Percentiles rank a stretch among this genome's conserved stretches.
Conservation (phyloP, 2,113 vertebrate species). For the Thunnus thynnus region DNA sequence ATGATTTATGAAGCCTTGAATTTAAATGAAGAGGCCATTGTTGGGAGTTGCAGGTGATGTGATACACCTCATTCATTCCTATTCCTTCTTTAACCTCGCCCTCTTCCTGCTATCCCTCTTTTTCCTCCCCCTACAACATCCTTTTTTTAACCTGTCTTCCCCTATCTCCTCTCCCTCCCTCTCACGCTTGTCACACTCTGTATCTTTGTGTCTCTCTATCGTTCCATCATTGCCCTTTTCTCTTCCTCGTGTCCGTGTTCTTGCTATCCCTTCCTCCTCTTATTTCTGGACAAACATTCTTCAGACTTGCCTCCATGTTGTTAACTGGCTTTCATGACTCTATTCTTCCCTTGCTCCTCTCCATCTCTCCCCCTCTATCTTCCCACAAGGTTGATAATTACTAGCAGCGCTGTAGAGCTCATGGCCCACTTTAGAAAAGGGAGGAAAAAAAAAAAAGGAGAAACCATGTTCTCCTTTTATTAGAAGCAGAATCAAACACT, state of each 20-base stretch:
- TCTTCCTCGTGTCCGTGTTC: not conserved
- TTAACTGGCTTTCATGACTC: slow-evolving; percentile 47
- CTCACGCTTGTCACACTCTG: slow-evolving; percentile 40
- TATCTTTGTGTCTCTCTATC: slow-evolving; percentile 32
- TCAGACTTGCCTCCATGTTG: slow-evolving; percentile 37
- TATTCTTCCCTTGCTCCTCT: slow-evolving; percentile 27
- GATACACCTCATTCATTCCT: slow-evolving; percentile 52
- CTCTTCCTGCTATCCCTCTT: slow-evolving; percentile 15
- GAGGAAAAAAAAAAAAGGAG: slow-evolving; percentile 51
- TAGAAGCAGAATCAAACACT: slow-evolving; percentile 66
- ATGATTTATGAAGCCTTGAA: slow-evolving; percentile 67
- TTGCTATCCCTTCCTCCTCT: slow-evolving; percentile 11
- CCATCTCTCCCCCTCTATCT: slow-evolving; percentile 47
- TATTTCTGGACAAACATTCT: slow-evolving; percentile 53
- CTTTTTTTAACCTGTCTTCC: slow-evolving; percentile 20
- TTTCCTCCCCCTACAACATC: slow-evolving; percentile 20
- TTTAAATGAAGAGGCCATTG: slow-evolving; percentile 58
- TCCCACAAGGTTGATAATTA: slow-evolving; percentile 79
- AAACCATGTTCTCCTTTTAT: slow-evolving; percentile 71
- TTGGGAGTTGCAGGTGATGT: slow-evolving; percentile 40
- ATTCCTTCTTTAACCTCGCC: slow-evolving; percentile 45
- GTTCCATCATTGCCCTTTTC: slow-evolving; percentile 39
- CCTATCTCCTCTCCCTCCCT: slow-evolving; percentile 29
- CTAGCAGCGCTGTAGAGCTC: slow-evolving; percentile 72
- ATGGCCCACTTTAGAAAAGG: slow-evolving; percentile 77